Evolutionary conservation across 1,140 invertebrate species (phyloP).

Genomic region (Nebria ingens): DNA sequence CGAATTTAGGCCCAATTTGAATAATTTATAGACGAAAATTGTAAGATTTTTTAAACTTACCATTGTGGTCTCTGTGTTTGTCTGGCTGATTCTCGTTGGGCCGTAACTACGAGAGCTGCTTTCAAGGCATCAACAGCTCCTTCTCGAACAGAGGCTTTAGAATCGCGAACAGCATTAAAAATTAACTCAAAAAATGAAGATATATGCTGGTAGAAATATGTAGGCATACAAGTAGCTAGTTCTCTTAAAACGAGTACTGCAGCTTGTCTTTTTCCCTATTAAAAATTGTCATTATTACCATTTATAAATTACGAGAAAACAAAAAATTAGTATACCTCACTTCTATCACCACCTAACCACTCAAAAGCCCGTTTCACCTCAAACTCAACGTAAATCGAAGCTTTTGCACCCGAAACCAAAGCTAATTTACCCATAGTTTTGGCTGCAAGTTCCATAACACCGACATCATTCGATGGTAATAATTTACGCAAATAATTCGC

Average conservation of each 20-base stretch:
- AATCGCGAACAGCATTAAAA: slow-evolving; percentile 84
- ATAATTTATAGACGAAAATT: no score
- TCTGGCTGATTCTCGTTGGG: slow-evolving; percentile 85
- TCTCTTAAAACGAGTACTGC: slow-evolving; percentile 88
- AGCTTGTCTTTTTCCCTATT: slow-evolving; percentile 72
- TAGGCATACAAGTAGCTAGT: slow-evolving; percentile 89
- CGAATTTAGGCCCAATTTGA: no score
- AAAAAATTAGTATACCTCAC: slow-evolving; percentile 47
- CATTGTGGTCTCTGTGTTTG: slow-evolving; percentile 82
- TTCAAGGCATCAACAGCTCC: slow-evolving; percentile 85
- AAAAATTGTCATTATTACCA: slow-evolving; percentile 13
- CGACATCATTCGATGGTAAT: slow-evolving; percentile 79
- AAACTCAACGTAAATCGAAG: slow-evolving; percentile 92
- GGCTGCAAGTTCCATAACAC: slow-evolving; percentile 92
- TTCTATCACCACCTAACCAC: slow-evolving; percentile 78
- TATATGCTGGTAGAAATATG: slow-evolving; percentile 97
- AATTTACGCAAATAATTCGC: slow-evolving; percentile 87
- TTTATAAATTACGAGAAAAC: not conserved
- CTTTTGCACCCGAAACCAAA: slow-evolving; percentile 82
- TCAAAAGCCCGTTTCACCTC: slow-evolving; percentile 92
- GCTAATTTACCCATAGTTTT: slow-evolving; percentile 88
- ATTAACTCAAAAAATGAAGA: slow-evolving; percentile 94
- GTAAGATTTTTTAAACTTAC: no score
- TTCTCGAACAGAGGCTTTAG: slow-evolving; percentile 85
- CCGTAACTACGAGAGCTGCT: slow-evolving; percentile 86